Base-by-base conservation (phyloP, 2,888 invertebrate species). In the Noctuana brunneofusca region DNA sequence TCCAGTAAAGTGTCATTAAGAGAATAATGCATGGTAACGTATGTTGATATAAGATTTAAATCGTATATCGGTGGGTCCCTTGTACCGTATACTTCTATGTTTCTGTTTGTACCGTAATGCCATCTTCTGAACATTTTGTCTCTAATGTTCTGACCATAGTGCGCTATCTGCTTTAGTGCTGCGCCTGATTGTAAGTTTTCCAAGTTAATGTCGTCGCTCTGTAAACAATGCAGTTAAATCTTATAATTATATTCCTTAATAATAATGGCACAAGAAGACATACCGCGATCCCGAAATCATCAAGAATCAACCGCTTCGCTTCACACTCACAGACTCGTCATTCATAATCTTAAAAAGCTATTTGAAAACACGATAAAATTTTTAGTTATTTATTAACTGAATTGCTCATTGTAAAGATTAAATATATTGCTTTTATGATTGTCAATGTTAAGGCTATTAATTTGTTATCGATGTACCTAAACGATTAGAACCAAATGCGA, bases 141-240 rank as follows among this genome's bases (percentile, higher is more conserved):
- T 60, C 81, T 73, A 12, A 87, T 75, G 60, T 84, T 86, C 66
- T 87, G 88, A 0, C 86, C 86, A 57, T 75, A 87, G 64, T 86
- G 86, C 0, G 81, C 85, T 0, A 83, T 8, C 71, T 87, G 86
- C 62, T 87, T 88, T 0, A 84, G 20, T 0, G 86, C 68, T 35
- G 79, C 83, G 0, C 87, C 86, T 4, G 65, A 65, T 22, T 63
- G 50, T 16, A 66, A 63, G 14, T 67, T 59, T 11, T 18, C 14
- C 5, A 63, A 52, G 0, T 18, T 2, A 11, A 20, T n/a, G 12
- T 49, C 58, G 18, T 32, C 46, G 12, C 16, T 16, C 59, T 59
- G 52, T 20, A 58, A 58, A 20, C 5, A 32, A 35, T 22, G 3
- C 22, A 48, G n/a, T 30, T 24, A 32, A n/a, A 16, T 14, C 12